A percentile compares a stretch with the other conserved stretches of the same genome.
These are phyloP conservation scores for Scomber japonicus DNA, from an alignment of 2,113 vertebrate genomes.

Conservation along the genomic window DNA sequence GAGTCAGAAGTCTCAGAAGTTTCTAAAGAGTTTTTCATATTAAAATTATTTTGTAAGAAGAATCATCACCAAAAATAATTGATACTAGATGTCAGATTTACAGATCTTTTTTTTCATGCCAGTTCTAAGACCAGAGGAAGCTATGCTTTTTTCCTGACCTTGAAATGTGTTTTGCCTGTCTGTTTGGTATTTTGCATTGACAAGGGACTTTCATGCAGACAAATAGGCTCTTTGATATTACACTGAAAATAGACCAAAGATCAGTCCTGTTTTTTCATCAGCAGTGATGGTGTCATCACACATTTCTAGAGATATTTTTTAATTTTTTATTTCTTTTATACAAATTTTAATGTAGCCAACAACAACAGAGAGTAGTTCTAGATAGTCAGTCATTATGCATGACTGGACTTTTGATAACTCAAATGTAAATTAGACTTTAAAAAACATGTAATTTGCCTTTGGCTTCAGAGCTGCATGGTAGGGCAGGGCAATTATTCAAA, in stretches of 20 bases:
- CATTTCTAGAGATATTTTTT: not conserved
- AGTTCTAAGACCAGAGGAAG: not conserved
- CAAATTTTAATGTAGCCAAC: too few species aligned
- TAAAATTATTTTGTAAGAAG: constrained; percentile 13
- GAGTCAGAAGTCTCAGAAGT: constrained; percentile 30
- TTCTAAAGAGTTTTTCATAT: constrained; percentile 9
- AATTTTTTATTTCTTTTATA: not conserved
- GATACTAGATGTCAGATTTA: constrained; percentile 25
- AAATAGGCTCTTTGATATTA: constrained; percentile 11
- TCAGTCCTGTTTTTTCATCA: not conserved
- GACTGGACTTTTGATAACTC: too few species aligned
- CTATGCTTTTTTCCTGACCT: constrained; percentile 46
- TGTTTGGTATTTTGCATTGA: constrained; percentile 29
- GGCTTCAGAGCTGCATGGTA: too few species aligned
- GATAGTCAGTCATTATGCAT: too few species aligned
- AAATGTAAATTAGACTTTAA: too few species aligned
- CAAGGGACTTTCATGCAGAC: constrained; percentile 30
- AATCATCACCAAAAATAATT: constrained; percentile 1
- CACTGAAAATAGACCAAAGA: not conserved
- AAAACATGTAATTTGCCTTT: too few species aligned
- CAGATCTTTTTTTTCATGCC: constrained; percentile 8
- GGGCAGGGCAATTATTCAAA: too few species aligned
- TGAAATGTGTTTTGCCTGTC: constrained; percentile 41
- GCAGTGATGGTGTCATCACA: not conserved
- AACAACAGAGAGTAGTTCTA: too few species aligned